phyloP scores from a whole-genome alignment of 2,797 vertebrate genomes.

The Centropyge bicolor region DNA sequence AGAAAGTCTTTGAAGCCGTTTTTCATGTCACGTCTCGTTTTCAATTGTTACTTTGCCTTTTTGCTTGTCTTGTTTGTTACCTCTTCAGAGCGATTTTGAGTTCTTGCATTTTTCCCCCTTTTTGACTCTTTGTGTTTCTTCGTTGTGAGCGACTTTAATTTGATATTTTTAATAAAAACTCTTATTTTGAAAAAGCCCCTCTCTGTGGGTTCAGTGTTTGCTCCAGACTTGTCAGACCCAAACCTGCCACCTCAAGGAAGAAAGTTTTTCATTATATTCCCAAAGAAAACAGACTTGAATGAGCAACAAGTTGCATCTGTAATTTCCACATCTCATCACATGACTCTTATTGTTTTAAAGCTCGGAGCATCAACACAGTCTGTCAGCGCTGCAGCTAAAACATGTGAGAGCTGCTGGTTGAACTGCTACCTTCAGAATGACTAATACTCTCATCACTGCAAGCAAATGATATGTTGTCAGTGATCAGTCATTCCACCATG shows the following conservation, averaged over 20 bases:
- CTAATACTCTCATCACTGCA: constrained; percentile 40
- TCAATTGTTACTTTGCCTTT: too few relatives aligned
- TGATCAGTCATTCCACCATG: constrained; percentile 38
- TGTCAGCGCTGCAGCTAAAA: constrained; percentile 1
- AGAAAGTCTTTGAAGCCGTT: too few relatives aligned
- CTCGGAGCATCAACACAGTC: background rate
- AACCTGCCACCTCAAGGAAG: background rate
- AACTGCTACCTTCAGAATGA: constrained; percentile 33
- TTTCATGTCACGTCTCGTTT: too few relatives aligned
- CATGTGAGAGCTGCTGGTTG: background rate
- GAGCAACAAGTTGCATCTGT: constrained; percentile 21
- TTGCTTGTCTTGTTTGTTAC: too few relatives aligned
- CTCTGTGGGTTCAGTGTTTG: too few relatives aligned
- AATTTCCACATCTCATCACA: constrained; percentile 1
- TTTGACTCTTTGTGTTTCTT: too few relatives aligned
- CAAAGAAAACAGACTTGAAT: background rate
- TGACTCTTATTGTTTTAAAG: background rate
- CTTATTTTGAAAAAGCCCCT: too few relatives aligned
- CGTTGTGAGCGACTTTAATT: too few relatives aligned
- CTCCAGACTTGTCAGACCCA: too few relatives aligned
- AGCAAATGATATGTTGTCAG: constrained; percentile 50
- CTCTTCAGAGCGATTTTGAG: too few relatives aligned
- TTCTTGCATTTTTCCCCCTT: too few relatives aligned
- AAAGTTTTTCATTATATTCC: background rate
- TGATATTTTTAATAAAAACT: too few relatives aligned